phyloP scores from a whole-genome alignment of 1,140 invertebrate genomes.

The Bactericera cockerelli region DNA sequence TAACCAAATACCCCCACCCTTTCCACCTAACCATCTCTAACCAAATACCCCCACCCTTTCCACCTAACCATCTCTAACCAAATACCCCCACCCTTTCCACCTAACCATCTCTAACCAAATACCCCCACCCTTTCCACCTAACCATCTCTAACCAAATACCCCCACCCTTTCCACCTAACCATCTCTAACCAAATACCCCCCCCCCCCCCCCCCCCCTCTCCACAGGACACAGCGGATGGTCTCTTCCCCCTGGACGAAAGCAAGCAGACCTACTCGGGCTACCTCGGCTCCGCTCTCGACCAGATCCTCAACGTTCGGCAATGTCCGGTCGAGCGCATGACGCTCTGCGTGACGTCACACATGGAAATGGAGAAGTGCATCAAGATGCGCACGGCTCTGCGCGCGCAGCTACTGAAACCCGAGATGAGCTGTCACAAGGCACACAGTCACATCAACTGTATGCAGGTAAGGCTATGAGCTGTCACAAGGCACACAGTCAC shows the following conservation, averaged over 20 bases:
- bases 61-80: no score
- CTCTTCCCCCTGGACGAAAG: slow-evolving; percentile 40
- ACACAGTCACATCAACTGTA: slow-evolving; percentile 75
- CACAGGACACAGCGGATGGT: slow-evolving; percentile 49
- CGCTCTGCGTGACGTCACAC: slow-evolving; percentile 78
- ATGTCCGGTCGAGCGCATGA: slow-evolving; percentile 64
- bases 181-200: no score
- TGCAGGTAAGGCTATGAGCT: slow-evolving; percentile 45
- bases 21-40: no score
- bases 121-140: no score
- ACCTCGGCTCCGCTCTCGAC: slow-evolving; percentile 42
- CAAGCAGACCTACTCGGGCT: slow-evolving; percentile 44
- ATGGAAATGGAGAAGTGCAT: slow-evolving; percentile 82
- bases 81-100: no score
- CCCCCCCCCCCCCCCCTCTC: no score
- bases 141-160: no score
- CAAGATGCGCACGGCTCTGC: slow-evolving; percentile 83
- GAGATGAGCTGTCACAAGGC: slow-evolving; percentile 73
- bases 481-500: no score
- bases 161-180: no score
- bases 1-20: no score
- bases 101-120: no score
- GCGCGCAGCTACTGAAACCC: slow-evolving; percentile 75
- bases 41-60: no score
- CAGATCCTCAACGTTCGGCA: slow-evolving; percentile 53